Base-by-base conservation (phyloP, 1,140 invertebrate species). In the Caerostris extrusa region DNA sequence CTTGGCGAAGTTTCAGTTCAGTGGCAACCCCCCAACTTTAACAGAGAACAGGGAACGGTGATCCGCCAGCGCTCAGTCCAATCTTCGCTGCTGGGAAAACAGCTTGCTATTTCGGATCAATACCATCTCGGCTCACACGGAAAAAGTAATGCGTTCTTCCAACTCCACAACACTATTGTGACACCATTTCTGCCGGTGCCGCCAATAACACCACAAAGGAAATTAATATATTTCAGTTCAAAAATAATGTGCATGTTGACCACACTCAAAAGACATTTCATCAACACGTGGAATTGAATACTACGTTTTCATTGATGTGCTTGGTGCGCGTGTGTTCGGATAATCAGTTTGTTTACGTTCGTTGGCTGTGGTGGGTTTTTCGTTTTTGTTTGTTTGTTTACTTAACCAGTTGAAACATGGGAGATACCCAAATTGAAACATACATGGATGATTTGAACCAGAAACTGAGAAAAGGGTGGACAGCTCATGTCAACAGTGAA, bases 401-500 rank as follows among this genome's bases (percentile, higher is more conserved):
- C 34, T 53, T 53, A 6, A 57, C 57, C 17, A 8, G 82, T 83
- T 58, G 6, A 8, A 83, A 12, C 6, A 83, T 83, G 85, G 60
- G 17, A 3, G 67, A 90, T 34, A 53, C 14, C 50, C 14, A 77
- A 8, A 19, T 55, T 2, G 92, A 93, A 60, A 67, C 57, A 5
- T 93, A 94, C 34, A 87, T 96, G 17, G 94, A 95, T 50, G 91
- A 94, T 57, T 55, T 96, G 50, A 96, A 96, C 90, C 69, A 89
- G 14, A 82, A 82, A 56, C 57, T 95, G 6, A 88, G 93, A 50
- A 94, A 96, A 7, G 97, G 97, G 95, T 98, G 97, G 97, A 97
- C 97, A 7, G 97, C 97, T 7, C 97, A 97, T 95, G 96, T 97
- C n/a, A 97, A 97, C 95, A 97, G 97, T 94, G 97, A 98, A 95